phyloP scores from a whole-genome alignment of 2,888 invertebrate species.

The Saturnia japonica region DNA sequence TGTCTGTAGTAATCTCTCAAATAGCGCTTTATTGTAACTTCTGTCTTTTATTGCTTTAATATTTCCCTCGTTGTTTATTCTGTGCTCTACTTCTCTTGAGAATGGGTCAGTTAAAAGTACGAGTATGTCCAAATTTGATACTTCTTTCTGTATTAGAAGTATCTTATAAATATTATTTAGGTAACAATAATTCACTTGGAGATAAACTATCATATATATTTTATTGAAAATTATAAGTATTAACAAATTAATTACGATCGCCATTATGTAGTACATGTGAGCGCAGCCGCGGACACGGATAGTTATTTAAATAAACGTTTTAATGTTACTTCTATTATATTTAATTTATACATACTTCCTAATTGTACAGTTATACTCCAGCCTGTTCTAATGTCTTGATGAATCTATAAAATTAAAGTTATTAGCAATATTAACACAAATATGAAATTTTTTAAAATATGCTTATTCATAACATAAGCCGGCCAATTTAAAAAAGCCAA shows the following conservation, averaged over 20 bases:
- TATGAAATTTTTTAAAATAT: neutral
- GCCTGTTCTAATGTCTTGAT: neutral
- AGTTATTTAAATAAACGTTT: no score
- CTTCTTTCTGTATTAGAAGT: neutral
- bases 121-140: neutral
- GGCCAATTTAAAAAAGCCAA: neutral
- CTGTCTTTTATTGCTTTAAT: slow-evolving; percentile 34
- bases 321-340: neutral
- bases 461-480: neutral
- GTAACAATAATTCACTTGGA: no score
- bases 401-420: neutral
- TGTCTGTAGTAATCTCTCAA: slow-evolving; percentile 35
- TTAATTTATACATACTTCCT: neutral
- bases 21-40: slow-evolving; percentile 29
- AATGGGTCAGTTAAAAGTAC: slow-evolving; percentile 34
- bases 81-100: slow-evolving; percentile 32
- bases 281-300: no score
- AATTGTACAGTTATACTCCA: no score
- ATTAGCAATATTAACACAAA: neutral
- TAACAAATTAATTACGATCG: no score
- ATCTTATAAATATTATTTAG: neutral
- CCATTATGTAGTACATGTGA: no score
- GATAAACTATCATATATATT: no score
- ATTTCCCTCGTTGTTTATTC: slow-evolving; percentile 34
- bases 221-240: no score